Conservation (phyloP, 2,888 invertebrate species). For the Rotaria sp. region DNA sequence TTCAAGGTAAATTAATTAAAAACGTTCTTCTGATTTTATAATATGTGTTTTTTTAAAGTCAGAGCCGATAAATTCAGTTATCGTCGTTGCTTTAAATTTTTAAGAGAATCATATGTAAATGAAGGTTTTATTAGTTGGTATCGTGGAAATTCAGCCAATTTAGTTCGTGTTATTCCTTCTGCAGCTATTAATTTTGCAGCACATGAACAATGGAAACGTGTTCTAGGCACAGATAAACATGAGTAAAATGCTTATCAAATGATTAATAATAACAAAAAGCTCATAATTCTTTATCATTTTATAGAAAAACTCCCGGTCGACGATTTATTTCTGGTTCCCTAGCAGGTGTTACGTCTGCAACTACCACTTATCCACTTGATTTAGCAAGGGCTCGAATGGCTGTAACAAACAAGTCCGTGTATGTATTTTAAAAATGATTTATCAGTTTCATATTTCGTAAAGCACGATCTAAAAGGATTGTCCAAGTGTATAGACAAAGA, state of each 20-base stretch:
- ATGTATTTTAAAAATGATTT: constrained; percentile 47
- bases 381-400: constrained; percentile 93
- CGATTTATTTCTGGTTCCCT: constrained; percentile 82
- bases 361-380: constrained; percentile 89
- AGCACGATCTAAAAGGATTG: no score
- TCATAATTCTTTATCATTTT: neutral
- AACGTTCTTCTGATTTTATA: neutral
- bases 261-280: no score
- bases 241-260: neutral
- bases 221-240: constrained; percentile 58
- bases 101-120: constrained; percentile 62
- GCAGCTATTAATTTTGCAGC: constrained; percentile 94
- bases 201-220: constrained; percentile 88
- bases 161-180: constrained; percentile 91
- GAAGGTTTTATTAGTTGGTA: constrained; percentile 80
- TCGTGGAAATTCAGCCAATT: constrained; percentile 96
- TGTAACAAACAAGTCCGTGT: constrained; percentile 74
- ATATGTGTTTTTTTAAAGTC: constrained; percentile 45
- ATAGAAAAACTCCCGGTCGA: constrained; percentile 53
- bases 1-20: constrained; percentile 61
- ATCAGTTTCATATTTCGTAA: no score
- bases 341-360: constrained; percentile 88
- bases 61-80: constrained; percentile 56
- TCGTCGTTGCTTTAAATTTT: constrained; percentile 56
- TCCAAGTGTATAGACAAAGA: no score